Percentiles rank a stretch among this genome's conserved stretches.
Evolutionary conservation across 2,113 vertebrate species (phyloP).

Genomic region (Cyanistes caeruleus): DNA sequence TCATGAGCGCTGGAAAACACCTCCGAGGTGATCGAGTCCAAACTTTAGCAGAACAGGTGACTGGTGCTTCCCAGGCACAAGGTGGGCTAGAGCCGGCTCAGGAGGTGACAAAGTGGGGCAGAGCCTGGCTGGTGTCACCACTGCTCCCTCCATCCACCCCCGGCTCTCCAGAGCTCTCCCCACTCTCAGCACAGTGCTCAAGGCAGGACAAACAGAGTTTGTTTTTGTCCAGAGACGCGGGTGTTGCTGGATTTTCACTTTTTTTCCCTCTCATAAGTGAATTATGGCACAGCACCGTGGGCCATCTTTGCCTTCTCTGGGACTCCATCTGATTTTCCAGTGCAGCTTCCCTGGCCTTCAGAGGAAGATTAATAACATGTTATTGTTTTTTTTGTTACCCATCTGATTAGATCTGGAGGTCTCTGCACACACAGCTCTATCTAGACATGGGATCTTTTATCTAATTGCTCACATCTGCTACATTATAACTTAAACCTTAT

Average conservation of each 20-base stretch:
- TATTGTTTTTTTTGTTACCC: background rate
- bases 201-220: fast-evolving
- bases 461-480: background rate
- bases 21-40: fast-evolving
- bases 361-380: background rate
- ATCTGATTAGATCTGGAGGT: background rate
- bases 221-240: fast-evolving
- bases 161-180: fast-evolving
- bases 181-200: fast-evolving
- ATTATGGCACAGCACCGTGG: fast-evolving
- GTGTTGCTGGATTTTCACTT: background rate
- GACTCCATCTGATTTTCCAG: background rate
- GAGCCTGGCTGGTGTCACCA: background rate
- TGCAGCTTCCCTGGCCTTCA: fast-evolving
- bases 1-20: fast-evolving
- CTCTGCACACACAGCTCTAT: background rate
- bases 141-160: fast-evolving
- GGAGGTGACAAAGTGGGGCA: background rate
- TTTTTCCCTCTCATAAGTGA: fast-evolving
- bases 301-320: background rate
- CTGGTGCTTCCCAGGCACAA: background rate
- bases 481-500: background rate
- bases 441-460: background rate
- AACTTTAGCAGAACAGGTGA: fast-evolving
- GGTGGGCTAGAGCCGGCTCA: fast-evolving